These are phyloP conservation scores for Oligia fasciuncula DNA, from an alignment of 2,888 invertebrate species.

Conservation along the genomic window DNA sequence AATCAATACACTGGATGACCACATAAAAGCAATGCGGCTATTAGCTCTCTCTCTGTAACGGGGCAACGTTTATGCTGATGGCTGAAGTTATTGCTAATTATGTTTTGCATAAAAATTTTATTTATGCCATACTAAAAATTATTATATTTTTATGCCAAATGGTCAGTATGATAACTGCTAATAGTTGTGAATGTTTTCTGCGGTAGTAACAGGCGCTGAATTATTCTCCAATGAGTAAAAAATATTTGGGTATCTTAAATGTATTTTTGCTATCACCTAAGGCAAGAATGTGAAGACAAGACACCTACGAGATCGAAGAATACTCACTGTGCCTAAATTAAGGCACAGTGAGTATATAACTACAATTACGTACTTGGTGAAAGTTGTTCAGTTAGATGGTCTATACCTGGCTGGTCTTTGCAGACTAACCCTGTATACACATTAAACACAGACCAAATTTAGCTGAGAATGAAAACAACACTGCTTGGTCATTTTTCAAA, in stretches of 20 bases:
- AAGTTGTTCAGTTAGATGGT: too few species aligned
- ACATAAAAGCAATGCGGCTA: slow-evolving; percentile 25
- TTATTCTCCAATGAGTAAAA: not conserved
- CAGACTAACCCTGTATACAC: too few species aligned
- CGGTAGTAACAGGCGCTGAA: not conserved
- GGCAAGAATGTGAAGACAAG: not conserved
- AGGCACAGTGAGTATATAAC: too few species aligned
- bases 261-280: not conserved
- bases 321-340: not conserved
- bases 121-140: not conserved
- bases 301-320: not conserved
- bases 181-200: not conserved
- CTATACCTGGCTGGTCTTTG: too few species aligned
- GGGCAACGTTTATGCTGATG: not conserved
- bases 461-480: not conserved
- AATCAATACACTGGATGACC: not conserved
- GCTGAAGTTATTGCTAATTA: not conserved
- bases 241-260: not conserved
- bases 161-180: not conserved
- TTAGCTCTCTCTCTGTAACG: slow-evolving; percentile 13
- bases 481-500: not conserved
- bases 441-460: not conserved
- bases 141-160: not conserved
- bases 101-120: not conserved
- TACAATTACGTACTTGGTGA: too few species aligned